Base-by-base conservation (phyloP, 1,140 invertebrate species). In the Eufriesea mexicana region DNA sequence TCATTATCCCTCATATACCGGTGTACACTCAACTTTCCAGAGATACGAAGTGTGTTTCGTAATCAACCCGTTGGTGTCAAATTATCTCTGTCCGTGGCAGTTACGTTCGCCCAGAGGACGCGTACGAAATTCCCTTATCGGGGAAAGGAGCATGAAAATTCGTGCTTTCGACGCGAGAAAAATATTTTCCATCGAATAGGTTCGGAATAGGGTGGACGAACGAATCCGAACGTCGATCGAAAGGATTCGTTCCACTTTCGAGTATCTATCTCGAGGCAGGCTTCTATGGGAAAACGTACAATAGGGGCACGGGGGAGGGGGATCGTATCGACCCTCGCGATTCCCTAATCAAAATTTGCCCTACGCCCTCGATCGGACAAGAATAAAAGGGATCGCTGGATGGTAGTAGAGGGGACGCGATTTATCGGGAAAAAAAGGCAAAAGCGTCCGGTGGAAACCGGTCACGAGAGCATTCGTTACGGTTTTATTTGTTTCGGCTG, bases 401-500 rank as follows among this genome's bases (percentile, higher is more conserved):
- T 2, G n/a, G 0, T 0, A n/a, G 0, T 0, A n/a, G 2, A 25
- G 68, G 35, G n/a, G 18, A 23, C 5, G 14, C 42, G 62, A 70
- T 77, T 64, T 42, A 35, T 8, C 62, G 64, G 2, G 47, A 25
- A 14, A 59, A 62, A 70, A 77, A 59, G 45, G 66, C 18, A 6
- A 77, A 61, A 61, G 28, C 57, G 54, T 47, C 28, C 59, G 71
- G 35, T 54, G 81, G 76, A 80, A 86, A 86, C 85, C 67, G 85
- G 82, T 77, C 81, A 87, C 85, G 81, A 59, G 81, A 64, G 14
- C 71, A 62, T 85, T 88, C 75, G 79, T 88, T 87, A 88, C 59
- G 47, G 64, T 87, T 84, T 87, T 85, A 88, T 88, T 88, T 88
- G 78, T 88, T 88, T 88, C 86, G 82, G 66, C 54, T 42, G 72